Evolutionary conservation across 1,140 invertebrate genomes (phyloP).

Genomic region (Micrasema minimum): DNA sequence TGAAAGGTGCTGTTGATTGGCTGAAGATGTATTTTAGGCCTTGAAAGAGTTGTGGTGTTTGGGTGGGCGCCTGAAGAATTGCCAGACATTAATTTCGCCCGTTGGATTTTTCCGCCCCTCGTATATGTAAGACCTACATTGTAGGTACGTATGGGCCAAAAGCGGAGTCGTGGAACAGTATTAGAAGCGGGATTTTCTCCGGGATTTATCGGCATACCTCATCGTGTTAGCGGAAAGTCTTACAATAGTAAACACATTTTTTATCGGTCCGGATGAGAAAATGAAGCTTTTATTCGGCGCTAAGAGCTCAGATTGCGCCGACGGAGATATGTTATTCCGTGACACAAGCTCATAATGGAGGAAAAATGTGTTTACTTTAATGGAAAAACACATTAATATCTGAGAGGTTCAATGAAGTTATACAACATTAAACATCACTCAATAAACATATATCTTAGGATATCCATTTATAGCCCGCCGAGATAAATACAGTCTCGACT

Average conservation of each 20-base stretch:
- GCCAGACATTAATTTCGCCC: constrained; percentile 48
- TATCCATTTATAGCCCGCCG: too few species aligned
- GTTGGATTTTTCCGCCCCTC: constrained; percentile 46
- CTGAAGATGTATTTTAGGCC: constrained; percentile 8
- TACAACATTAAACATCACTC: too few species aligned
- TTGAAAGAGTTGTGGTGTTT: constrained; percentile 30
- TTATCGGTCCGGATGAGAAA: constrained; percentile 44
- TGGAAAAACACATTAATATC: background rate
- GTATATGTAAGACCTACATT: too few species aligned
- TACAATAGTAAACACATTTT: constrained; percentile 53
- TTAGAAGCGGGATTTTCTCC: constrained; percentile 39
- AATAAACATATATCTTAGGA: too few species aligned
- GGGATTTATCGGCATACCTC: constrained; percentile 51
- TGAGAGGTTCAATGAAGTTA: too few species aligned
- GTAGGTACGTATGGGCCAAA: constrained; percentile 35
- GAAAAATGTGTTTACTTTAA: constrained; percentile 30
- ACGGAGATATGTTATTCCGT: constrained; percentile 26
- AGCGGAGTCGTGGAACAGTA: constrained; percentile 18
- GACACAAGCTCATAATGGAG: background rate
- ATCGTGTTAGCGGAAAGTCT: constrained; percentile 48
- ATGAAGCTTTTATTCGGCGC: constrained; percentile 47
- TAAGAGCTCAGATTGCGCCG: constrained; percentile 44
- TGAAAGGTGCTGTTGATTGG: background rate
- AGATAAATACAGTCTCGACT: too few species aligned
- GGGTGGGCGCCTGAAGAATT: constrained; percentile 46